Evolutionary conservation across 2,113 vertebrate genomes (phyloP).

Genomic region (Anarrhichthys ocellatus): DNA sequence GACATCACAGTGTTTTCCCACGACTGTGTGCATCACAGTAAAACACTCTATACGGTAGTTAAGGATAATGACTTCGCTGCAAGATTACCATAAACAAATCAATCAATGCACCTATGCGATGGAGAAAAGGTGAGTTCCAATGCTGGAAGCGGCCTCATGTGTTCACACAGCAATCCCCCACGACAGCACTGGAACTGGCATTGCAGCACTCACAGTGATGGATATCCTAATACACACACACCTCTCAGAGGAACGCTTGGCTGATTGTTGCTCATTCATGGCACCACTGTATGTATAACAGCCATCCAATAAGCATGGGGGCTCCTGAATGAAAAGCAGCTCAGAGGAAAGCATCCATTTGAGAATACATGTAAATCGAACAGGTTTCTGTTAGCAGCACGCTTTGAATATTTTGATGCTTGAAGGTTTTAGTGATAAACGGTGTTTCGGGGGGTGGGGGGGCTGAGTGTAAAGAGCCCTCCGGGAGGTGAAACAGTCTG

Average conservation of each 20-base stretch:
- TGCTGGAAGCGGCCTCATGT: slow-evolving; percentile 31
- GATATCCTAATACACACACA: slow-evolving; percentile 72
- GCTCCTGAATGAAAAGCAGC: slow-evolving; percentile 48
- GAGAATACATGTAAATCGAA: slow-evolving; percentile 72
- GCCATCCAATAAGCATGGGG: slow-evolving; percentile 65
- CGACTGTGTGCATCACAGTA: slow-evolving; percentile 24
- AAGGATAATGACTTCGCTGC: slow-evolving; percentile 54
- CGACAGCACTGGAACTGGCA: slow-evolving; percentile 36
- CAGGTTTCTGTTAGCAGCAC: slow-evolving; percentile 55
- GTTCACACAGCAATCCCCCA: slow-evolving; percentile 28
- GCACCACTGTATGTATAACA: slow-evolving; percentile 55
- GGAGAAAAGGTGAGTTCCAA: slow-evolving; percentile 38
- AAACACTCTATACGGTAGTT: slow-evolving; percentile 35
- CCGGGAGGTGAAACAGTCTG: slow-evolving; percentile 24
- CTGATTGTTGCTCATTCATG: slow-evolving; percentile 64
- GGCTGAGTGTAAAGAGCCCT: slow-evolving; percentile 17
- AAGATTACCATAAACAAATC: slow-evolving; percentile 70
- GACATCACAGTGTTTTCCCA: slow-evolving; percentile 11
- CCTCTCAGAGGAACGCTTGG: slow-evolving; percentile 56
- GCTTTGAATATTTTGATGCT: slow-evolving; percentile 54
- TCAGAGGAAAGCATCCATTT: slow-evolving; percentile 50
- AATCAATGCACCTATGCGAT: slow-evolving; percentile 52
- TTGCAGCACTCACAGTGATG: slow-evolving; percentile 53
- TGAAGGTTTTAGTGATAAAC: slow-evolving; percentile 46
- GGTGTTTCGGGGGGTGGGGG: slow-evolving; percentile 8